Evolutionary conservation across 2,888 invertebrate species (phyloP).

Genomic region (Listrodromus nycthemerus): DNA sequence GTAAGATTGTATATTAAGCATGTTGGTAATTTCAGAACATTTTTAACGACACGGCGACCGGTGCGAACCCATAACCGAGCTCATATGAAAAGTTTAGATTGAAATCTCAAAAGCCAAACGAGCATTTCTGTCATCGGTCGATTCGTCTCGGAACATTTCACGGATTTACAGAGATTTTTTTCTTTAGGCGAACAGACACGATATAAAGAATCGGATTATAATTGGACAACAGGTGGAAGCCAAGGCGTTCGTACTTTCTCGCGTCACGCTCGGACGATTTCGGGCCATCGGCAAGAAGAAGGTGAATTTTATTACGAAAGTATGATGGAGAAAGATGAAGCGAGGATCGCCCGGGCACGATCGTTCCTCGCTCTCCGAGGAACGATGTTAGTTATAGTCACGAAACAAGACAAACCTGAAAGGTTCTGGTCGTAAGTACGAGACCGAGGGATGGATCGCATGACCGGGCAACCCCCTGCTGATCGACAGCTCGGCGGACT

Average conservation of each 20-base stretch:
- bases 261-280: slow-evolving; percentile 45
- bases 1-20: no score
- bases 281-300: slow-evolving; percentile 27
- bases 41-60: no score
- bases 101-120: slow-evolving; percentile 1
- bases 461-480: slow-evolving; percentile 73
- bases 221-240: slow-evolving; percentile 58
- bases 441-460: slow-evolving; percentile 75
- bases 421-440: slow-evolving; percentile 51
- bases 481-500: slow-evolving; percentile 68
- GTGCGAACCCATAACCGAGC: no score
- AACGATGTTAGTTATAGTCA: slow-evolving; percentile 60
- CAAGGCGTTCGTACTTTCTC: slow-evolving; percentile 8
- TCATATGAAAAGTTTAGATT: background rate
- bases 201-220: slow-evolving; percentile 42
- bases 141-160: slow-evolving; percentile 15
- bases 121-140: slow-evolving; percentile 10
- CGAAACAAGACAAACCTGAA: slow-evolving; percentile 48
- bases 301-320: slow-evolving; percentile 61
- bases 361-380: slow-evolving; percentile 39
- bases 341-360: slow-evolving; percentile 41
- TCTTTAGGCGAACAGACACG: background rate
- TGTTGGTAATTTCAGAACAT: no score
- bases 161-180: slow-evolving; percentile 18
- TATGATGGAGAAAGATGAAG: slow-evolving; percentile 59